Percentiles rank a stretch among this genome's conserved stretches.
Conservation (phyloP, 1,140 invertebrate genomes). For the Ooceraea biroi region DNA sequence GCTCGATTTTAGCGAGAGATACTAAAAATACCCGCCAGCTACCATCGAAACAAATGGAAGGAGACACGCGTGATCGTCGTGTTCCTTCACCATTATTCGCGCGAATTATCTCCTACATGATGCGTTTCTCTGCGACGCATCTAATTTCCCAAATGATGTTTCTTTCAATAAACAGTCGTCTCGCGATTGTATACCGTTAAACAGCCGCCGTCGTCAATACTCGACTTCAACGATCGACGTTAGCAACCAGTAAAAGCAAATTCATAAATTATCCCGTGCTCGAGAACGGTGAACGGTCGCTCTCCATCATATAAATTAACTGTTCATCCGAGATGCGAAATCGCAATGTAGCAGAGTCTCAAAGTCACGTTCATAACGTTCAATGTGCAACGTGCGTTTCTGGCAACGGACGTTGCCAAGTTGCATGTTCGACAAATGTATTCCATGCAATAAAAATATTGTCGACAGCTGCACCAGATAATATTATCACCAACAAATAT, state of each 20-base stretch:
- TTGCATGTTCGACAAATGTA: neutral
- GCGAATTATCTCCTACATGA: neutral
- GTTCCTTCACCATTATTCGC: constrained; percentile 14
- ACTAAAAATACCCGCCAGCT: constrained; percentile 66
- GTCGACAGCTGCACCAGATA: constrained; percentile 24
- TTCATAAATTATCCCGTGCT: constrained; percentile 24
- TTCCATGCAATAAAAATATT: constrained; percentile 1
- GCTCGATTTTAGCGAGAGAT: constrained; percentile 48
- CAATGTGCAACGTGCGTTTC: neutral
- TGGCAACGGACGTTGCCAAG: constrained; percentile 36
- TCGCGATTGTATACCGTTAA: too few relatives aligned
- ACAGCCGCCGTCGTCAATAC: too few relatives aligned
- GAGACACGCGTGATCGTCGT: neutral
- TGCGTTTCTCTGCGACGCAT: too few relatives aligned
- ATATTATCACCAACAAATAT: constrained; percentile 23
- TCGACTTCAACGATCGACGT: too few relatives aligned
- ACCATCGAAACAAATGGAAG: constrained; percentile 62
- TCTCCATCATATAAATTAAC: neutral
- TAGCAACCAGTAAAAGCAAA: neutral
- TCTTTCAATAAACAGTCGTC: too few relatives aligned
- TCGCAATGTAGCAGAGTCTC: neutral
- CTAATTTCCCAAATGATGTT: too few relatives aligned
- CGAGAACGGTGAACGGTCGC: neutral
- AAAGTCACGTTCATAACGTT: neutral
- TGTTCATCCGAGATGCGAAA: neutral